Evolutionary conservation across 2,888 invertebrate genomes (phyloP), one percentile per base, ranked within the genome.

Genomic region (Heliconius cydno): DNA sequence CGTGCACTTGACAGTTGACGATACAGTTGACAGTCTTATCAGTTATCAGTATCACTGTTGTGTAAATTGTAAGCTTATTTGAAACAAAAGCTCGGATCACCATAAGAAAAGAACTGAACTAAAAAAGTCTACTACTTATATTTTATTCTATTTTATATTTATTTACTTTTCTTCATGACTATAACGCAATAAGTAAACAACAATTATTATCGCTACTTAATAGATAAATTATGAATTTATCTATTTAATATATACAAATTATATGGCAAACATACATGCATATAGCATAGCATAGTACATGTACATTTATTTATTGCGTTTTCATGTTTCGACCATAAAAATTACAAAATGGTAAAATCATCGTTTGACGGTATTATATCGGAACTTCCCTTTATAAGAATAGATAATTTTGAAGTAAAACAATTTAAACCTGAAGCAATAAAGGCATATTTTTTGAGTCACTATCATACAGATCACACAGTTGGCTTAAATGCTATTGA

Each of bases 401-500:
- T 96, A 6, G 97, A 97, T 89, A 94, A 96, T 82, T 97, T 96
- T 83, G 90, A 94, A 80, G 88, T 86, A 63, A 1, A 73, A n/a
- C 30, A 30, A 9, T 57, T 52, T 10, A 6, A 60, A 4, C 34
- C 60, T 15, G 9, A 34, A 60, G 84, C 90, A 0, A 94, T 95
- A 82, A 90, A 90, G 66, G 94, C 94, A 0, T 97, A 95, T 88
- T 97, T 97, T 86, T 86, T 97, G 9, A 96, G 96, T 52, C 97
- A 97, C 85, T 96, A 96, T 82, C 97, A 97, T 83, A 84, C 86
- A 0, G 97, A 97, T 87, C 97, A 97, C 84, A 96, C 96, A 85
- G 78, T 86, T 7, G 97, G 97, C 0, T 85, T 97, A 3, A 79
- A 83, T 25, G 79, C 74, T 0, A 1, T 60, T 0, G 52, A 13